Evolutionary conservation across 2,113 vertebrate genomes (phyloP).

Genomic region (Saguinus midas): DNA sequence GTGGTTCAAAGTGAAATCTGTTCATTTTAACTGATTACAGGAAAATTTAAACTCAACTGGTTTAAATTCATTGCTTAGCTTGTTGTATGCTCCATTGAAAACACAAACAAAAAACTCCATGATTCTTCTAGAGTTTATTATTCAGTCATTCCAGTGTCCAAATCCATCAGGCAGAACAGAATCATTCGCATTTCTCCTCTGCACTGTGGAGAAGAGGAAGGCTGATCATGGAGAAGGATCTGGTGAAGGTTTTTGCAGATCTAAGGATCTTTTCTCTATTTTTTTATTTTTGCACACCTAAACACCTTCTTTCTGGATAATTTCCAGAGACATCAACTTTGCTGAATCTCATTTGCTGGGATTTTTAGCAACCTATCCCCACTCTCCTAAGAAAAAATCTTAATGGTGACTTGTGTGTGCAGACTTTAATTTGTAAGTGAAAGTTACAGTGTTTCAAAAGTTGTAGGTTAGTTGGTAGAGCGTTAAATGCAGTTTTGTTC

Average conservation of each 20-base stretch:
- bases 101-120: background rate
- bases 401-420: background rate
- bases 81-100: background rate
- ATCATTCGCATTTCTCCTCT: background rate
- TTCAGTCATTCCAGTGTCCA: background rate
- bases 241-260: background rate
- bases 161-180: background rate
- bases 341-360: background rate
- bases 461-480: background rate
- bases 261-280: background rate
- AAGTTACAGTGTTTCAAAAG: background rate
- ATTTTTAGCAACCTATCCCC: background rate
- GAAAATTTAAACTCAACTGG: background rate
- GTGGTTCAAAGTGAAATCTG: background rate
- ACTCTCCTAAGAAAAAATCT: background rate
- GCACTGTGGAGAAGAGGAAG: background rate
- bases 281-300: background rate
- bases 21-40: slow-evolving; percentile 30
- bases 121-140: background rate
- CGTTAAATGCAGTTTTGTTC: background rate
- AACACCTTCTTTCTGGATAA: background rate
- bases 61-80: background rate
- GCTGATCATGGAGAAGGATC: background rate
- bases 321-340: background rate
- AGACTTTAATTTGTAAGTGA: background rate